phyloP scores from a whole-genome alignment of 2,888 invertebrate genomes.

The Abrostola triplasia region DNA sequence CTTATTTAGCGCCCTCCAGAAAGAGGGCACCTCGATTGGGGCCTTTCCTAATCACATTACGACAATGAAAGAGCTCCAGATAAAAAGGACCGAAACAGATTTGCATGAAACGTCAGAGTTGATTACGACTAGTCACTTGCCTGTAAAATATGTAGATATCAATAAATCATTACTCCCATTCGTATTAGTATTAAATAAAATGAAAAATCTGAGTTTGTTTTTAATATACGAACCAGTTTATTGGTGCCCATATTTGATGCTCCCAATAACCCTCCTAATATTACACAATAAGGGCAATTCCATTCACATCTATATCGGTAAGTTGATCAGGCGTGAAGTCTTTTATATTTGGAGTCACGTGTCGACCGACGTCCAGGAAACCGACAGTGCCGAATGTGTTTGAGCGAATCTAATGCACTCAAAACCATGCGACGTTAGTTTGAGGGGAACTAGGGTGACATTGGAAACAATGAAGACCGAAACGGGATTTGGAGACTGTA shows the following conservation, averaged over 20 bases:
- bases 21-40: constrained; percentile 75
- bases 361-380: constrained; percentile 84
- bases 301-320: constrained; percentile 82
- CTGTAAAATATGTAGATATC: constrained; percentile 69
- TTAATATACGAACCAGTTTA: constrained; percentile 53
- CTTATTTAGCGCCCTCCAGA: constrained; percentile 84
- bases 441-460: constrained; percentile 64
- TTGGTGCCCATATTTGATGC: constrained; percentile 56
- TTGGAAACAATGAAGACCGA: constrained; percentile 65
- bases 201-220: constrained; percentile 25
- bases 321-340: constrained; percentile 85
- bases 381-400: constrained; percentile 78
- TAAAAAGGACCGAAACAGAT: constrained; percentile 84
- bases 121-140: constrained; percentile 72
- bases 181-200: constrained; percentile 18
- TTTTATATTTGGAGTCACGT: constrained; percentile 86
- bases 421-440: constrained; percentile 78
- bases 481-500: constrained; percentile 73
- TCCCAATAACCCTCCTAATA: constrained; percentile 71
- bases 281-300: constrained; percentile 85
- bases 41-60: constrained; percentile 85
- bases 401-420: constrained; percentile 87
- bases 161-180: constrained; percentile 64
- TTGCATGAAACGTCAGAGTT: constrained; percentile 85
- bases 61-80: constrained; percentile 81